Percentiles rank a stretch among this genome's conserved stretches.
These are phyloP conservation scores for Eretmodus cyanostictus DNA, from an alignment of 2,113 vertebrate genomes.

Conservation along the genomic window DNA sequence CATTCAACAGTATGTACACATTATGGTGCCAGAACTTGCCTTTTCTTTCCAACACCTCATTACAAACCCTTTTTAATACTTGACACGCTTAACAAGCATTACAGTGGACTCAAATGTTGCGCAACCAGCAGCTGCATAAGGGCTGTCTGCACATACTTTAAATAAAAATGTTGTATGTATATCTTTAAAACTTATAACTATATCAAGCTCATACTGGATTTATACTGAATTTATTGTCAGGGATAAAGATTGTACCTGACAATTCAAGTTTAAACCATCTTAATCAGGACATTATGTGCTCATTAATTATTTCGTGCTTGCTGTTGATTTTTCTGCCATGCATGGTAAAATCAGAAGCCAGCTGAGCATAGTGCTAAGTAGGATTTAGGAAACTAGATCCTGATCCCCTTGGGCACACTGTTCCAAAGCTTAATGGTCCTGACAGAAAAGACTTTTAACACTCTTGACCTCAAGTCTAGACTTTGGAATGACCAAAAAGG, in stretches of 20 bases:
- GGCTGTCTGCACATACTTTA: neutral
- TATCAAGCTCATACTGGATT: neutral
- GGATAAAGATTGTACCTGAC: neutral
- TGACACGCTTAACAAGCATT: neutral
- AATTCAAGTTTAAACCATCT: neutral
- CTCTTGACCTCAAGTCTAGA: slow-evolving; percentile 8
- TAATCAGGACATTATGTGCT: neutral
- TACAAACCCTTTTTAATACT: neutral
- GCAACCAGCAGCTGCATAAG: neutral
- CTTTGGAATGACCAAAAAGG: neutral
- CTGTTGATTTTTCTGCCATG: neutral
- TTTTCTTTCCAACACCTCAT: neutral
- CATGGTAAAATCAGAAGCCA: neutral
- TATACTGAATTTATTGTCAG: neutral
- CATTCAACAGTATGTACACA: neutral
- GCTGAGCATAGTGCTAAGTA: neutral
- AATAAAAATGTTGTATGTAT: neutral
- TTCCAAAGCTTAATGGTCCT: slow-evolving; percentile 2
- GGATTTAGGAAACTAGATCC: neutral
- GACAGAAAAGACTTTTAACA: neutral
- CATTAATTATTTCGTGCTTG: neutral
- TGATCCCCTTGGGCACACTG: neutral
- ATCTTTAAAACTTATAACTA: neutral
- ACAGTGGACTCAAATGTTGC: neutral
- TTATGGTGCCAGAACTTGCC: neutral